A percentile compares a stretch with the other conserved stretches of the same genome.
These are phyloP conservation scores for Pangasius larnaudii DNA, from an alignment of 2,797 vertebrate genomes.

Conservation along the genomic window DNA sequence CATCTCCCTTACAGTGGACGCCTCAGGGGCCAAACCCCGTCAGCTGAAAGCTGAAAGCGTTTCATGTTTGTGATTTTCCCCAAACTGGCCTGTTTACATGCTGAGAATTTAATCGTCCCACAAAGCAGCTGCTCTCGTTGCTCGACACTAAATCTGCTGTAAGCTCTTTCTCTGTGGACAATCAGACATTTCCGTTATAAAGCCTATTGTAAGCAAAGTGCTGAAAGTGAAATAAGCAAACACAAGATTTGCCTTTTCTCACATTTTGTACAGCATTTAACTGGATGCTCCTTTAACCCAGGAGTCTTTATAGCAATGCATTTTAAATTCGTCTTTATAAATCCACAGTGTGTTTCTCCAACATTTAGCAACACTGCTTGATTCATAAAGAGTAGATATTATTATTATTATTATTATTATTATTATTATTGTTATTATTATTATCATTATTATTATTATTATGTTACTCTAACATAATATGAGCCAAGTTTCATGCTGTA, in stretches of 20 bases:
- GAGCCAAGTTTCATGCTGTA: background rate
- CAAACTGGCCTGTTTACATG: slow-evolving; percentile 12
- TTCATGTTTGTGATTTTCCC: background rate
- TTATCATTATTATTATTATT: background rate
- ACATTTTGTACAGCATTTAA: background rate
- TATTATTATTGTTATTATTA: background rate
- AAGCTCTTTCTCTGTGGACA: background rate
- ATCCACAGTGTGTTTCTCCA: background rate
- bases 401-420: slow-evolving; percentile 1
- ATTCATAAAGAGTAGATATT: background rate
- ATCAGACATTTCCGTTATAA: background rate
- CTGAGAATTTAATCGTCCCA: slow-evolving; percentile 8
- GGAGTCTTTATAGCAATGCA: background rate
- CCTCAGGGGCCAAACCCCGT: background rate
- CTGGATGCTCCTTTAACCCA: background rate
- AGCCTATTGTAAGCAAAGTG: background rate
- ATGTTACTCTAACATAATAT: background rate
- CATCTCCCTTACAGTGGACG: background rate
- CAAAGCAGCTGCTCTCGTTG: background rate
- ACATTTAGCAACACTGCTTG: background rate
- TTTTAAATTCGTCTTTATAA: background rate
- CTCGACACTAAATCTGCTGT: background rate
- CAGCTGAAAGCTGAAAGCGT: background rate
- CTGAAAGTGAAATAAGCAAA: slow-evolving; percentile 4
- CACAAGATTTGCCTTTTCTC: background rate